Percentiles rank a stretch among this genome's conserved stretches.
Conservation (phyloP, 2,797 vertebrate species). For the Neoniphon sammara region DNA sequence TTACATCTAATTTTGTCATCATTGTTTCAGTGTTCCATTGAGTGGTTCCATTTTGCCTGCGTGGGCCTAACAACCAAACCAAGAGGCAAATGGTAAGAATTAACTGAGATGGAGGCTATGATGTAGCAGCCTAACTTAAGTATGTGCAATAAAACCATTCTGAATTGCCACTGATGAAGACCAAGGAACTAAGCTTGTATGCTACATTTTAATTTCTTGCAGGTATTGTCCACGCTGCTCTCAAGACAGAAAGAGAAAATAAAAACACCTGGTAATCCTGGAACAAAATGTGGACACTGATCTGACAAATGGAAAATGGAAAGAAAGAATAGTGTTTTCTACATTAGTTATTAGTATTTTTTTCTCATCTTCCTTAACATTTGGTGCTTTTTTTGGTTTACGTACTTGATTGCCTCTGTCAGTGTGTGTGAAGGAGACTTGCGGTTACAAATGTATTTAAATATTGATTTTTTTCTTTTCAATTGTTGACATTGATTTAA, state of each 20-base stretch:
- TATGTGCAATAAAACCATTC: neutral
- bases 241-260: slow-evolving; percentile 84
- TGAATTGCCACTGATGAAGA: neutral
- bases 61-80: slow-evolving; percentile 97
- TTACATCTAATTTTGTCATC: slow-evolving; percentile 26
- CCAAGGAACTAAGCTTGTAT: neutral
- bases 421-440: slow-evolving; percentile 70
- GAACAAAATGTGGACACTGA: slow-evolving; percentile 53
- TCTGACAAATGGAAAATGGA: slow-evolving; percentile 53
- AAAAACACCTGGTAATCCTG: slow-evolving; percentile 55
- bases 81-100: slow-evolving; percentile 95
- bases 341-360: slow-evolving; percentile 72
- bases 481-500: slow-evolving; percentile 51
- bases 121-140: neutral
- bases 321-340: slow-evolving; percentile 70
- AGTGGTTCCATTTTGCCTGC: slow-evolving; percentile 99
- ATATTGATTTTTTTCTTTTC: slow-evolving; percentile 47
- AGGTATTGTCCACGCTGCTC: slow-evolving; percentile 86
- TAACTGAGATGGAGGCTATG: neutral
- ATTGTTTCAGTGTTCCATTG: slow-evolving; percentile 91
- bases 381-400: slow-evolving; percentile 80
- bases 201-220: slow-evolving; percentile 19
- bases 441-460: slow-evolving; percentile 80
- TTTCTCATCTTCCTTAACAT: slow-evolving; percentile 77
- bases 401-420: slow-evolving; percentile 71